Percentiles rank a stretch among this genome's conserved stretches.
phyloP scores from a whole-genome alignment of 2,888 invertebrate genomes.

The Chrysopilus asiliformis region DNA sequence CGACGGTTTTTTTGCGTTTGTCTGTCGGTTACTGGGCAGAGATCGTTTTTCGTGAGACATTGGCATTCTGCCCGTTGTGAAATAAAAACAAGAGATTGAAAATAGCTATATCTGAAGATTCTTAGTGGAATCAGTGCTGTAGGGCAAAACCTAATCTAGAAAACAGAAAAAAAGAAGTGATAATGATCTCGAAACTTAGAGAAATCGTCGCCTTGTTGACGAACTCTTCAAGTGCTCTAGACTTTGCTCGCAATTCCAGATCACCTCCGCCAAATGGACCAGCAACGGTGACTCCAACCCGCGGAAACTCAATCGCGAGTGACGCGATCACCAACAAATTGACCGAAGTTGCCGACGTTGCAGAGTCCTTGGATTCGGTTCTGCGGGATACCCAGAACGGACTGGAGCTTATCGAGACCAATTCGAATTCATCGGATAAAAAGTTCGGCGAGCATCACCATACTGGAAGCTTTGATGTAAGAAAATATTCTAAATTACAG shows the following conservation, averaged over 20 bases:
- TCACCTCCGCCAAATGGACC: background rate
- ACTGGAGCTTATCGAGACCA: slow-evolving; percentile 18
- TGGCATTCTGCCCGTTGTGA: too few species aligned
- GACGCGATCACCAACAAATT: slow-evolving; percentile 52
- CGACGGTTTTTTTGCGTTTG: too few species aligned
- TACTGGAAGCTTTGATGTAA: slow-evolving; percentile 18
- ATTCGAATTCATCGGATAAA: slow-evolving; percentile 21
- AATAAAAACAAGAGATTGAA: too few species aligned
- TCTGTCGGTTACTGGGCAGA: too few species aligned
- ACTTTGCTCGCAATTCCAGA: background rate
- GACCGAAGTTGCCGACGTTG: slow-evolving; percentile 49
- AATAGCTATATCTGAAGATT: background rate
- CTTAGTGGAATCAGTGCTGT: slow-evolving; percentile 2
- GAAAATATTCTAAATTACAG: too few species aligned
- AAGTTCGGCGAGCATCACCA: slow-evolving; percentile 21
- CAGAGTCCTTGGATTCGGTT: slow-evolving; percentile 51
- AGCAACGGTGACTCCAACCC: slow-evolving; percentile 25
- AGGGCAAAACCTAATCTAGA: background rate
- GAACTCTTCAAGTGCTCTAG: background rate
- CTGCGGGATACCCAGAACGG: slow-evolving; percentile 38
- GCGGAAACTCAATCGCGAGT: slow-evolving; percentile 46
- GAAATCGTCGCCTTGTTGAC: slow-evolving; percentile 11
- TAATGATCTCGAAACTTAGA: slow-evolving; percentile 11
- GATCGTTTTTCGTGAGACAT: too few species aligned
- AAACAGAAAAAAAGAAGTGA: too few species aligned